Evolutionary conservation across 2,888 invertebrate genomes (phyloP), one percentile per base, ranked within the genome.

Genomic region (Dryomyza anilis): DNA sequence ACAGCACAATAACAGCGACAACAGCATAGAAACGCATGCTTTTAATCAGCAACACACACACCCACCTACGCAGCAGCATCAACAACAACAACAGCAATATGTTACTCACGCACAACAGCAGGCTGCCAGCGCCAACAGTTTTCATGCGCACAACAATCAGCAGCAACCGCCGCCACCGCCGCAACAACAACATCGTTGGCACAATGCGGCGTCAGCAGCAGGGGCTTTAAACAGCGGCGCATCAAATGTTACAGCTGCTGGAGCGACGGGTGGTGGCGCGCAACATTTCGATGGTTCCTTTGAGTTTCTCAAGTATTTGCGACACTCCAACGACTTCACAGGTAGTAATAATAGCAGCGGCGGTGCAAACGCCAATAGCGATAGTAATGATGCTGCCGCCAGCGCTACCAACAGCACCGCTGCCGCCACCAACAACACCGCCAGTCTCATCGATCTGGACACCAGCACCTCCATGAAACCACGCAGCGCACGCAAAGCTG

Each of bases 251-350:
- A 67, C 21, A 39, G 33, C 14, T 61, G 43, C 59, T 27, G 45
- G 39, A 16, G 21, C 19, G 14, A 21, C 57, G 46, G 55, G 14
- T 45, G 60, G 71, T 60, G 69, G 69, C 46, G 55, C 60, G 12
- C 81, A 78, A 59, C 81, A 81, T 60, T 82, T 82, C 60, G 81
- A 82, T 72, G 81, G 82, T 69, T 81, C 82, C 67, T 83, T 83
- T 71, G 82, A 82, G 73, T 82, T 82, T 69, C 76, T 81, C 60
- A 82, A 82, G 75, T 82, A 82, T 77, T 76, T 82, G 66, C 79
- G 82, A 14, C 81, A 83, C 69, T 78, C 82, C 16, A 76, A 78
- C 45, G 82, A 82, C 62, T 82, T 78, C 64, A 57, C 66, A 14
- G 65, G 50, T 45, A 67, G 14, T 14, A 62, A 33, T 58, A 56